phyloP scores from a whole-genome alignment of 2,888 invertebrate genomes.

The Lithodes maja region DNA sequence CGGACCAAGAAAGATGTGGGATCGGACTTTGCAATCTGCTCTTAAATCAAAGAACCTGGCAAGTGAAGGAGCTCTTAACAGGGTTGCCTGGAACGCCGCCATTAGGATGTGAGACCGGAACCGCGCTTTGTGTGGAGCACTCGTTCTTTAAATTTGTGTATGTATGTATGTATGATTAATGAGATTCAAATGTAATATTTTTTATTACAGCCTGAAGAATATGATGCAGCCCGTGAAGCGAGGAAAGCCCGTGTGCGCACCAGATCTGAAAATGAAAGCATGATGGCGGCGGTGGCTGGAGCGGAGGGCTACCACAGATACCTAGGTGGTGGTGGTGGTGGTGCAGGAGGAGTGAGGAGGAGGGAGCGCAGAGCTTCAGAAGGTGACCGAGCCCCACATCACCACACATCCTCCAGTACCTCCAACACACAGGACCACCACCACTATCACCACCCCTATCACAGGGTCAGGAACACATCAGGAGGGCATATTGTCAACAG shows the following conservation, averaged over 20 bases:
- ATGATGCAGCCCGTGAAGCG: conserved; percentile 65
- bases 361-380: conserved; percentile 66
- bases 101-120: too few relatives aligned
- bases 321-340: background rate
- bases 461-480: conserved; percentile 44
- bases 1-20: too few relatives aligned
- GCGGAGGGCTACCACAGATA: conserved; percentile 32
- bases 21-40: too few relatives aligned
- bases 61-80: too few relatives aligned
- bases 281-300: background rate
- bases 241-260: conserved; percentile 64
- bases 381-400: conserved; percentile 57
- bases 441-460: conserved; percentile 18
- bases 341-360: conserved; percentile 27
- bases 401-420: background rate
- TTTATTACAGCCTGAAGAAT: conserved; percentile 57
- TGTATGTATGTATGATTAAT: too few relatives aligned
- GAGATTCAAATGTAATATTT: too few relatives aligned
- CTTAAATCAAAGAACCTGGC: too few relatives aligned
- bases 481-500: conserved; percentile 38
- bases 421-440: background rate
- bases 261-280: conserved; percentile 60
- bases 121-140: too few relatives aligned
- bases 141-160: too few relatives aligned
- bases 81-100: too few relatives aligned